phyloP scores from a whole-genome alignment of 2,113 vertebrate genomes.

The Syngnathus typhle region DNA sequence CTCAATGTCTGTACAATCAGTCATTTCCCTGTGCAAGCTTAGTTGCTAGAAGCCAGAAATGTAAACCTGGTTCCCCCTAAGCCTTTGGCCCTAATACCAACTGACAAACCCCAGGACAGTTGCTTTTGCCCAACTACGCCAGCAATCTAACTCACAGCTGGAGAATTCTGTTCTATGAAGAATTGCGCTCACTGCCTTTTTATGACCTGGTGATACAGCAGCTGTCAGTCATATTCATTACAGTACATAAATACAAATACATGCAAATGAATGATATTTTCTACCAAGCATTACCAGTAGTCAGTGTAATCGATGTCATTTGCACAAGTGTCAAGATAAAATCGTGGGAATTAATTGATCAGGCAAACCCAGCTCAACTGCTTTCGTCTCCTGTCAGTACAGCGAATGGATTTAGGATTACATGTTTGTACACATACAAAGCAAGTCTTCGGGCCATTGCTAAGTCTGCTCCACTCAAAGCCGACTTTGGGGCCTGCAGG shows the following conservation, averaged over 20 bases:
- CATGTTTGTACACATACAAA: constrained; percentile 29
- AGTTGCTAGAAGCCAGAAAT: constrained; percentile 37
- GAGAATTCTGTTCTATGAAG: constrained; percentile 47
- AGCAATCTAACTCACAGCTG: constrained; percentile 50
- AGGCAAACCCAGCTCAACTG: constrained; percentile 15
- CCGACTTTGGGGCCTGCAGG: constrained; percentile 24
- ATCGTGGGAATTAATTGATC: constrained; percentile 46
- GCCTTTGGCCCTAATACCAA: constrained; percentile 28
- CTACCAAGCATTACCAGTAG: constrained; percentile 9
- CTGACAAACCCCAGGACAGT: constrained; percentile 42
- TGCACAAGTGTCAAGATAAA: constrained; percentile 49
- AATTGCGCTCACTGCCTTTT: constrained; percentile 21
- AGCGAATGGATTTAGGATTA: constrained; percentile 47
- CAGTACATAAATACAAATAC: neutral
- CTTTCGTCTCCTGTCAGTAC: constrained; percentile 29
- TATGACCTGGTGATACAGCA: constrained; percentile 14
- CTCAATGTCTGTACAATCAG: constrained; percentile 8
- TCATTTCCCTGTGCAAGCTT: constrained; percentile 10
- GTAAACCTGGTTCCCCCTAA: constrained; percentile 21
- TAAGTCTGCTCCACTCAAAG: constrained; percentile 39
- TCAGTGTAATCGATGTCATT: constrained; percentile 47
- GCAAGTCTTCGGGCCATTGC: constrained; percentile 27
- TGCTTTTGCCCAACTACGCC: constrained; percentile 53
- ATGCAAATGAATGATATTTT: constrained; percentile 24
- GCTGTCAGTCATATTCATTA: constrained; percentile 18